These are phyloP conservation scores for Watsonalla cultraria DNA, from an alignment of 2,888 invertebrate genomes.

Conservation along the genomic window DNA sequence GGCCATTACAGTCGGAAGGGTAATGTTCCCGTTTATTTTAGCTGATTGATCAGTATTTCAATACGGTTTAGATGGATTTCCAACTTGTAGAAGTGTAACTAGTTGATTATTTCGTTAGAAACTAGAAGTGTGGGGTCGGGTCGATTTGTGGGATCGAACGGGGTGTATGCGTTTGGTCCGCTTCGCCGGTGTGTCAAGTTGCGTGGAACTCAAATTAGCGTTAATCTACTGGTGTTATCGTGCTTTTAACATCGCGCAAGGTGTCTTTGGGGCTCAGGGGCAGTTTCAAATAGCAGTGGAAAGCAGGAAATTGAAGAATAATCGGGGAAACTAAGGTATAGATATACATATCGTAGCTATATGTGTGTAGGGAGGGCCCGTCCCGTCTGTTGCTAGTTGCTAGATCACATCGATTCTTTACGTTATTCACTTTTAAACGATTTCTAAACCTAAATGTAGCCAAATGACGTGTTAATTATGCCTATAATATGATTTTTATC, in stretches of 20 bases:
- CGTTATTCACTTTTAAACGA: slow-evolving; percentile 24
- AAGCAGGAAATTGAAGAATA: slow-evolving; percentile 30
- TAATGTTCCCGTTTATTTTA: slow-evolving; percentile 60
- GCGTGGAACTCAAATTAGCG: slow-evolving; percentile 37
- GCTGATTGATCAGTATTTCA: slow-evolving; percentile 32
- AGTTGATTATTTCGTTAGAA: not conserved
- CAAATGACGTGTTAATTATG: slow-evolving; percentile 5
- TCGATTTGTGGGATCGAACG: slow-evolving; percentile 15
- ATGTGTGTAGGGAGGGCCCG: slow-evolving; percentile 46
- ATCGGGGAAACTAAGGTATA: slow-evolving; percentile 27
- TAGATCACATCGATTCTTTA: slow-evolving; percentile 56
- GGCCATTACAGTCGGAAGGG: slow-evolving; percentile 73
- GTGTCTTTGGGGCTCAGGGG: slow-evolving; percentile 13
- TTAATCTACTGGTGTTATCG: slow-evolving; percentile 28
- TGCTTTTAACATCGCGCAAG: slow-evolving; percentile 31
- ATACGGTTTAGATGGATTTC: slow-evolving; percentile 21
- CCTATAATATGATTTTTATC: slow-evolving; percentile 5
- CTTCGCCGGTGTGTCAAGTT: slow-evolving; percentile 38
- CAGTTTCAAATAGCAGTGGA: slow-evolving; percentile 13
- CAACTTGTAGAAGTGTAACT: slow-evolving; percentile 8
- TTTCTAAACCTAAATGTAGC: slow-evolving; percentile 17
- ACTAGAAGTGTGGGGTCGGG: slow-evolving; percentile 9
- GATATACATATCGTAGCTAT: slow-evolving; percentile 25
- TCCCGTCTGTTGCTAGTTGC: slow-evolving; percentile 57
- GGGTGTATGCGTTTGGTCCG: slow-evolving; percentile 34